phyloP scores from a whole-genome alignment of 2,888 invertebrate species.

The Teinopalpus imperialis region DNA sequence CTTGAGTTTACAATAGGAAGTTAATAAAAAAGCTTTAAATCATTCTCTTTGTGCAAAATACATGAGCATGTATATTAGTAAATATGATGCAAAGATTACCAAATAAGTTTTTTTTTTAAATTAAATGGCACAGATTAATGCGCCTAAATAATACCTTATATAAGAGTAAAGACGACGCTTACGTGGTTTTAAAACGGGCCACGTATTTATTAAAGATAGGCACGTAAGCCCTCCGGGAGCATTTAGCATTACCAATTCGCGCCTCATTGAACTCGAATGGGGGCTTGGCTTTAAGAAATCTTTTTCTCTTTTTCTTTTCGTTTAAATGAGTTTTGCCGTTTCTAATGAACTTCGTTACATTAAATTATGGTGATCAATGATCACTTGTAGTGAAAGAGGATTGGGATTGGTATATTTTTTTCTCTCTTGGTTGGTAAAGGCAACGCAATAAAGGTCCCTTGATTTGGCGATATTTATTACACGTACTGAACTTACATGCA shows the following conservation, averaged over 20 bases:
- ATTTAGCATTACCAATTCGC: constrained; percentile 61
- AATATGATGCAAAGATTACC: too few relatives aligned
- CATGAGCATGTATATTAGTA: too few relatives aligned
- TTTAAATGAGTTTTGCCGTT: constrained; percentile 20
- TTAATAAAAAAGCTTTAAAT: too few relatives aligned
- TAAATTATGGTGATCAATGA: constrained; percentile 24
- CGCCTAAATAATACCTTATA: neutral
- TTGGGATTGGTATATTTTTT: constrained; percentile 13
- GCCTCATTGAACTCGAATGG: constrained; percentile 66
- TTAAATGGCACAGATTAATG: constrained; percentile 1
- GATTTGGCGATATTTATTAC: constrained; percentile 7
- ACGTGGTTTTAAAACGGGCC: constrained; percentile 4
- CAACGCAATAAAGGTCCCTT: neutral
- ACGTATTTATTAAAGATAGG: constrained; percentile 25
- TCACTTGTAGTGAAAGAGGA: constrained; percentile 11
- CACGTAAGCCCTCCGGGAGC: constrained; percentile 50
- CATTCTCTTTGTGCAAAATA: too few relatives aligned
- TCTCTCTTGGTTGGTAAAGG: constrained; percentile 4
- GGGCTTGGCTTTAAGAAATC: constrained; percentile 23
- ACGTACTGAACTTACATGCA: neutral
- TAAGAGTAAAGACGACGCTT: neutral
- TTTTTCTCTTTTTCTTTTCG: constrained; percentile 16
- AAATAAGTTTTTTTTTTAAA: too few relatives aligned
- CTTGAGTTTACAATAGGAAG: too few relatives aligned
- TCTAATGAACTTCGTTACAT: constrained; percentile 25